These are phyloP conservation scores for Octonoba sinensis DNA, from an alignment of 2,888 invertebrate genomes.

Conservation along the genomic window DNA sequence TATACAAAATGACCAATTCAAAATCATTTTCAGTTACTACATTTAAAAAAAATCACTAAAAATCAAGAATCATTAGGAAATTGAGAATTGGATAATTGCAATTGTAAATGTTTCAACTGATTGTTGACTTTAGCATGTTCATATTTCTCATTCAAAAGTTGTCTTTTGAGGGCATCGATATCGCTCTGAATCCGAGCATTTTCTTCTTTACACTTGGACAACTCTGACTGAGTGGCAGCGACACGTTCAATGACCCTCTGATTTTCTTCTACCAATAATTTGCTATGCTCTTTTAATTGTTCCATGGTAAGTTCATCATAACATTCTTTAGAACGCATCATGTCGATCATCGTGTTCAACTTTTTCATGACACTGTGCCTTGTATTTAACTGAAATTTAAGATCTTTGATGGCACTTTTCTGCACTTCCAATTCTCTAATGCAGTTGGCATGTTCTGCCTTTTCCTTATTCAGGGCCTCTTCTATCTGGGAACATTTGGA, in stretches of 20 bases:
- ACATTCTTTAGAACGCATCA: constrained; percentile 40
- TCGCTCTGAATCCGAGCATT: constrained; percentile 38
- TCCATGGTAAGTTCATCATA: constrained; percentile 35
- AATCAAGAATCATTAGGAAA: constrained; percentile 14
- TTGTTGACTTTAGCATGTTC: constrained; percentile 45
- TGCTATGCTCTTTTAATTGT: constrained; percentile 34
- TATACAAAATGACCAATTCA: too few relatives aligned
- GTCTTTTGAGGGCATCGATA: constrained; percentile 25
- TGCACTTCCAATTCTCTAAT: constrained; percentile 22
- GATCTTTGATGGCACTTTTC: constrained; percentile 3
- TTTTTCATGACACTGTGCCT: constrained; percentile 21
- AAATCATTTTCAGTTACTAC: too few relatives aligned
- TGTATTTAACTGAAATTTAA: constrained; percentile 30
- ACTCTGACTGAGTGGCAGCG: constrained; percentile 27
- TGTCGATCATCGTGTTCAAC: constrained; percentile 28
- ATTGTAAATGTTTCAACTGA: constrained; percentile 38
- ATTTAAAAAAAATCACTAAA: not conserved
- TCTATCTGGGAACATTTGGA: constrained; percentile 38
- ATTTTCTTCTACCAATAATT: constrained; percentile 42
- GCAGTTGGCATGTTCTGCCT: not conserved
- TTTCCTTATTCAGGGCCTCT: constrained; percentile 19
- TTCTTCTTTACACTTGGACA: constrained; percentile 35
- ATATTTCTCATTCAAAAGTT: constrained; percentile 41
- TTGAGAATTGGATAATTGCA: constrained; percentile 30
- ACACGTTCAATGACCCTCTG: constrained; percentile 28